These are phyloP conservation scores for Altica lythri DNA, from an alignment of 2,888 invertebrate genomes.

Conservation along the genomic window DNA sequence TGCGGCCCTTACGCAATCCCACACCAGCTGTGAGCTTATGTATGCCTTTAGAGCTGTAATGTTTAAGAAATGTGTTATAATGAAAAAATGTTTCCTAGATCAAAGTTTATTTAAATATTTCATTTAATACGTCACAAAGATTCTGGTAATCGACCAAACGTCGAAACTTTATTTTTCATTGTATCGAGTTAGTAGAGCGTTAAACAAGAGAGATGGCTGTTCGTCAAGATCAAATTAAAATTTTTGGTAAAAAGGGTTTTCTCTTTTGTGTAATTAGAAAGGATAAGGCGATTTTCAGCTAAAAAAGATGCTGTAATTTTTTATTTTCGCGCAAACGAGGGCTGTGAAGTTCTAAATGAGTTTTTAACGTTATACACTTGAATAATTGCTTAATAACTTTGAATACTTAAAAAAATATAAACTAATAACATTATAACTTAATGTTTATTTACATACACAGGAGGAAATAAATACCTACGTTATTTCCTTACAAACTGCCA, in stretches of 20 bases:
- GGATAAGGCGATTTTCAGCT: conserved; percentile 8
- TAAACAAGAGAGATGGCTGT: conserved; percentile 12
- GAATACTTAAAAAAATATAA: neutral
- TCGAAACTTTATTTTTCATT: neutral
- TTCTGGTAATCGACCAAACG: neutral
- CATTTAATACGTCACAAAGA: conserved; percentile 10
- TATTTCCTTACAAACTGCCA: too few relatives aligned
- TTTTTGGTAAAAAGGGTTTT: conserved; percentile 13
- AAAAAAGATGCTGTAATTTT: conserved; percentile 13
- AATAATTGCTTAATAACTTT: conserved; percentile 14
- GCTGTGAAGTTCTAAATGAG: conserved; percentile 16
- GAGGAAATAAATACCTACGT: too few relatives aligned
- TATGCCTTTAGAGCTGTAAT: too few relatives aligned
- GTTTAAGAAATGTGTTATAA: too few relatives aligned
- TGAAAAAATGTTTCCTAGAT: neutral
- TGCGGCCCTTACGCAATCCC: too few relatives aligned
- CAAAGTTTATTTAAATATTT: conserved; percentile 5
- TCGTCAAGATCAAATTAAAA: conserved; percentile 12
- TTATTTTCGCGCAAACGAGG: conserved; percentile 7
- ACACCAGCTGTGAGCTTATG: too few relatives aligned
- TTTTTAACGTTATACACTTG: conserved; percentile 13
- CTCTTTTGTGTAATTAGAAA: conserved; percentile 19
- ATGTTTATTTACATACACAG: too few relatives aligned
- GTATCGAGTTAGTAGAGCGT: conserved; percentile 2
- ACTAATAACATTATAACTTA: too few relatives aligned